These are phyloP conservation scores for Drosophila santomea DNA, from an alignment of 1,140 invertebrate species.

Conservation along the genomic window DNA sequence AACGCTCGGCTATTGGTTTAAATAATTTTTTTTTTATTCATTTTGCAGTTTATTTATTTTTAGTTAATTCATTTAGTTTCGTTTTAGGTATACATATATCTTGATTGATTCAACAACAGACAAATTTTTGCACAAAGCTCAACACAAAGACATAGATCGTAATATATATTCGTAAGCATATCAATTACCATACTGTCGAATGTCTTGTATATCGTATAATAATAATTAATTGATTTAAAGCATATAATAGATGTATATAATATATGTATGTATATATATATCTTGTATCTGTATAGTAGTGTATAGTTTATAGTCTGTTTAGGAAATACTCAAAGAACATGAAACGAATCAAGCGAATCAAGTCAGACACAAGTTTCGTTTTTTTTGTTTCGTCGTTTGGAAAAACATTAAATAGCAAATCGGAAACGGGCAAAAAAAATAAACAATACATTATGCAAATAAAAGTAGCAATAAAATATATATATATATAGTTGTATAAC, in stretches of 20 bases:
- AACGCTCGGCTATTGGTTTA: conserved; percentile 15
- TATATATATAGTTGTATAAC: conserved; percentile 40
- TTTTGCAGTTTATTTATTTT: conserved; percentile 73
- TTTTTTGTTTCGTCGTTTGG: conserved; percentile 26
- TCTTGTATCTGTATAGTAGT: conserved; percentile 51
- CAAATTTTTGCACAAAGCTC: conserved; percentile 46
- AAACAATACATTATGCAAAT: conserved; percentile 22
- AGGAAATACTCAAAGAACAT: conserved; percentile 79
- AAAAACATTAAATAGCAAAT: conserved; percentile 48
- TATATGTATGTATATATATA: conserved; percentile 44
- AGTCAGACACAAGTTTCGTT: conserved; percentile 15
- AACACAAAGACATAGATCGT: conserved; percentile 54
- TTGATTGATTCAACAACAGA: conserved; percentile 57
- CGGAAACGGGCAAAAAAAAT: conserved; percentile 16
- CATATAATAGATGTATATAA: conserved; percentile 61
- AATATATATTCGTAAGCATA: conserved; percentile 75
- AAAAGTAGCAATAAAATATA: conserved; percentile 40
- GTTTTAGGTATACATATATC: conserved; percentile 61
- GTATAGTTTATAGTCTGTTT: conserved; percentile 72
- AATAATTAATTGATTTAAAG: conserved; percentile 82
- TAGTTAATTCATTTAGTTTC: conserved; percentile 78
- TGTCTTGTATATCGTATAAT: conserved; percentile 76
- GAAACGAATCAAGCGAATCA: conserved; percentile 49
- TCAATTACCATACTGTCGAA: conserved; percentile 80
- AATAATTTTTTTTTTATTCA: conserved; percentile 53